Percentiles rank a stretch among this genome's conserved stretches.
Evolutionary conservation across 2,797 vertebrate genomes (phyloP).

Genomic region (Aeoliscus strigatus): DNA sequence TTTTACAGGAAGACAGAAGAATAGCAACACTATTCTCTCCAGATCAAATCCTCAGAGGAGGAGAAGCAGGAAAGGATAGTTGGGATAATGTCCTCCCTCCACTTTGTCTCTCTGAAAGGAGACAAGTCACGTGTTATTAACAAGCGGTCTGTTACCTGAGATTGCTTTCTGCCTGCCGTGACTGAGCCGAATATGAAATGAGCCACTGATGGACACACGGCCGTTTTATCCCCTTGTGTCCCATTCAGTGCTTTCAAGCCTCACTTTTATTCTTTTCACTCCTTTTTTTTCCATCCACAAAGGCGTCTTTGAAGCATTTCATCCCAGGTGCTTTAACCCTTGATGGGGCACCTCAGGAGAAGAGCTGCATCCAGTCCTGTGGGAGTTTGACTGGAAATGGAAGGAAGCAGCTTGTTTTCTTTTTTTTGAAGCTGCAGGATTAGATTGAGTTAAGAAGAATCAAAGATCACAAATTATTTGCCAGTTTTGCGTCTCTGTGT

Average conservation of each 20-base stretch:
- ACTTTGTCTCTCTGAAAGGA: slow-evolving; percentile 62
- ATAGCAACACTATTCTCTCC: slow-evolving; percentile 33
- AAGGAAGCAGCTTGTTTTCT: slow-evolving; percentile 13
- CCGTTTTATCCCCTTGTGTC: slow-evolving; percentile 51
- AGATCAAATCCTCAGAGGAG: slow-evolving; percentile 33
- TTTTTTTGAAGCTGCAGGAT: slow-evolving; percentile 12
- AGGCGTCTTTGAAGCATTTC: slow-evolving; percentile 67
- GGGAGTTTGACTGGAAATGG: background rate
- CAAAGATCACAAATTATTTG: background rate
- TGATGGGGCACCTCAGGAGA: slow-evolving; percentile 35
- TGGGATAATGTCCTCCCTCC: slow-evolving; percentile 32
- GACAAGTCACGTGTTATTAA: slow-evolving; percentile 64
- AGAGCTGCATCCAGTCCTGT: slow-evolving; percentile 12
- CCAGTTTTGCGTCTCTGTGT: background rate
- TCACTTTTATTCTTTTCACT: slow-evolving; percentile 43
- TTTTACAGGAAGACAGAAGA: slow-evolving; percentile 42
- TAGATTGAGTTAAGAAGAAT: slow-evolving; percentile 1
- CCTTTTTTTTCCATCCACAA: slow-evolving; percentile 50
- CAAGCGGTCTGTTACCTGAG: slow-evolving; percentile 72
- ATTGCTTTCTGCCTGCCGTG: slow-evolving; percentile 71
- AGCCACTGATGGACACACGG: slow-evolving; percentile 56
- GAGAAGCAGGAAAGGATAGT: slow-evolving; percentile 19
- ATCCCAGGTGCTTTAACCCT: slow-evolving; percentile 59
- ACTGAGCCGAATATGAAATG: slow-evolving; percentile 71
- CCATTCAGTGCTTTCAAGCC: slow-evolving; percentile 66